Percentiles rank a stretch among this genome's conserved stretches.
Conservation (phyloP, 37 sponge, comb jelly and placozoan species). For the Beroe forskalii region DNA sequence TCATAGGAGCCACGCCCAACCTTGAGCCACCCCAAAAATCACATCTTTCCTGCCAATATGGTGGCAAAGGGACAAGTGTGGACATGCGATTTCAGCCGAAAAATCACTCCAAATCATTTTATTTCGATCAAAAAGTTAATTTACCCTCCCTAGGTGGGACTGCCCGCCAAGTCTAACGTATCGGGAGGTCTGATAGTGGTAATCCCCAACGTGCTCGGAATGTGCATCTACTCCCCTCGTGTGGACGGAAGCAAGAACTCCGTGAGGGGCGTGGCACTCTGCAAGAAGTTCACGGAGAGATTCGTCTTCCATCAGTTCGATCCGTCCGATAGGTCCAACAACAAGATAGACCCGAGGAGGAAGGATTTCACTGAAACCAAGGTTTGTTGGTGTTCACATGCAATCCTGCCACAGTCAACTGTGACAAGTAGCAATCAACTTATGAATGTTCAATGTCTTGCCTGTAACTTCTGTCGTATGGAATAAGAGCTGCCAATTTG, state of each 20-base stretch:
- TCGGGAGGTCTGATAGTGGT: slow-evolving; percentile 87
- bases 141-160: slow-evolving; percentile 69
- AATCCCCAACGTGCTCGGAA: slow-evolving; percentile 82
- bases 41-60: too few species aligned
- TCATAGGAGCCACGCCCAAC: too few species aligned
- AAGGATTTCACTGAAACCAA: slow-evolving; percentile 55
- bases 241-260: slow-evolving; percentile 80
- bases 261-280: slow-evolving; percentile 79
- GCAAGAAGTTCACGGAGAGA: slow-evolving; percentile 65
- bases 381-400: slow-evolving; percentile 28
- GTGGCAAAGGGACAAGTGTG: too few species aligned
- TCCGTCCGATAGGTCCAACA: slow-evolving; percentile 47
- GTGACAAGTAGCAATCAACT: too few species aligned
- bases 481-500: too few species aligned
- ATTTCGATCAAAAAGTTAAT: too few species aligned
- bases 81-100: too few species aligned
- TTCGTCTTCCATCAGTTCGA: slow-evolving; percentile 62
- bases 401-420: too few species aligned
- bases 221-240: slow-evolving; percentile 82
- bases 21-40: too few species aligned
- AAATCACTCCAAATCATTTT: too few species aligned
- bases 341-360: slow-evolving; percentile 51
- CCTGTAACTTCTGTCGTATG: too few species aligned
- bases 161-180: slow-evolving; percentile 88
- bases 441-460: too few species aligned